phyloP scores from a whole-genome alignment of 2,113 vertebrate species.

The Sclerurus mexicanus region DNA sequence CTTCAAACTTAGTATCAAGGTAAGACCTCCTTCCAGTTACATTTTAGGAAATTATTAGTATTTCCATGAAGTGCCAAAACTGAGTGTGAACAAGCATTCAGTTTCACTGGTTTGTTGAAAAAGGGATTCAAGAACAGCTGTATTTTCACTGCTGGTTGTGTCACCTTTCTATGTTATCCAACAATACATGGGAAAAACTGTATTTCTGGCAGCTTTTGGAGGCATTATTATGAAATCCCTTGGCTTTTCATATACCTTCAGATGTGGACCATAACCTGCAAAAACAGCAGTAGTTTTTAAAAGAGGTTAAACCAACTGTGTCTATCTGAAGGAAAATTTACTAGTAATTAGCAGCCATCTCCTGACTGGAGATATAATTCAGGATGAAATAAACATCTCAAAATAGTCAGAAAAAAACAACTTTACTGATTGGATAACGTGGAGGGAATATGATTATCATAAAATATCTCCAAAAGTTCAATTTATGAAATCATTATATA shows the following conservation, averaged over 20 bases:
- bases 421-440: not conserved
- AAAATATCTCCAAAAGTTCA: not conserved
- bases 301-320: not conserved
- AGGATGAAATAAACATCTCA: not conserved
- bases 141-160: not conserved
- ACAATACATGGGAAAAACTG: not conserved
- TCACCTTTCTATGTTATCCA: not conserved
- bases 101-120: not conserved
- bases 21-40: not conserved
- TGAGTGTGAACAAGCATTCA: fast-evolving
- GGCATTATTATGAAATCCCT: not conserved
- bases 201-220: not conserved
- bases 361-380: not conserved
- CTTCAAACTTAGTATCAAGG: not conserved
- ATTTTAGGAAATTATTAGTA: not conserved
- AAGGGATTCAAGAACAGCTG: not conserved
- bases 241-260: not conserved
- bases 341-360: not conserved
- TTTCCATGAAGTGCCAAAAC: not conserved
- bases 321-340: not conserved
- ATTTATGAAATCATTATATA: not conserved
- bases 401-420: not conserved
- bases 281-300: not conserved
- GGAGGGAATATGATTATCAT: not conserved
- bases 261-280: not conserved